Conservation (phyloP, 92 coral and sea anemone genomes). For the Porites lobata region DNA sequence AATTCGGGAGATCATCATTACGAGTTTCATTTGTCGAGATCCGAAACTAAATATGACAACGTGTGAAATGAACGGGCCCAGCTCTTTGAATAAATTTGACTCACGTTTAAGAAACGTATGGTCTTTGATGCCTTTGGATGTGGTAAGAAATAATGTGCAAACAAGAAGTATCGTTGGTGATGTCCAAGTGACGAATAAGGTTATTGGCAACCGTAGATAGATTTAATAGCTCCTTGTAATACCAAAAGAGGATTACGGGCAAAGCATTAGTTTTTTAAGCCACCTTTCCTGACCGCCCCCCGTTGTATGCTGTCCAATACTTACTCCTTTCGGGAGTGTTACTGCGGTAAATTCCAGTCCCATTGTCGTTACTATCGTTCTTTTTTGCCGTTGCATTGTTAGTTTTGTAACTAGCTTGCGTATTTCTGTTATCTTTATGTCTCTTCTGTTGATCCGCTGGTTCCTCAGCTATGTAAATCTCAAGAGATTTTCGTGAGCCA, state of each 20-base stretch:
- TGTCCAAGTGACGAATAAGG: too few species aligned
- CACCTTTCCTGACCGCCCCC: neutral
- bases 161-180: neutral
- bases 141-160: neutral
- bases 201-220: too few species aligned
- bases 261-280: too few species aligned
- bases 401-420: neutral
- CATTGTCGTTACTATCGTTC: constrained; percentile 3
- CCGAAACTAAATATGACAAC: too few species aligned
- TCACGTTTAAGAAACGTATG: too few species aligned
- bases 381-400: neutral
- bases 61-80: too few species aligned
- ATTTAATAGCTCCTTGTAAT: too few species aligned
- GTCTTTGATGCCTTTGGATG: too few species aligned
- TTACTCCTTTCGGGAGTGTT: neutral
- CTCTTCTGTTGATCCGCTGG: constrained; percentile 23
- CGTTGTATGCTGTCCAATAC: neutral
- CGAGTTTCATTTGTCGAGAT: too few species aligned
- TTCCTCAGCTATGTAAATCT: constrained; percentile 51
- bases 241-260: too few species aligned
- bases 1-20: neutral
- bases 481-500: constrained; percentile 42
- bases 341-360: constrained; percentile 22
- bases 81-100: too few species aligned
- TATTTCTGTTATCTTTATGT: constrained; percentile 10